These are phyloP conservation scores for Oreochromis mossambicus DNA, from an alignment of 2,797 vertebrate genomes.

Conservation along the genomic window DNA sequence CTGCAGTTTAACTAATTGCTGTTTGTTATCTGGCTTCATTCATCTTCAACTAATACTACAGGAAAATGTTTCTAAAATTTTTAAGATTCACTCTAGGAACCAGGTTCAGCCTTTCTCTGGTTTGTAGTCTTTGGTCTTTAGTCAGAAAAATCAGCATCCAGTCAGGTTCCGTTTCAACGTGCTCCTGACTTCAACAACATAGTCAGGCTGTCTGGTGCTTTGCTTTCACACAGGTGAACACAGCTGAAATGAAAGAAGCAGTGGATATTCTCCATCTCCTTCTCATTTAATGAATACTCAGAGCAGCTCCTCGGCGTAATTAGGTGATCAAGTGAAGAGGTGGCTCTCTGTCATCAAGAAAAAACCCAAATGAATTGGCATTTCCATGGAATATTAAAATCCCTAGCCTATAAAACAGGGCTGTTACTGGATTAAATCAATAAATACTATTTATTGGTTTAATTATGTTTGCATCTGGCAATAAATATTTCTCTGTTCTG, in stretches of 20 bases:
- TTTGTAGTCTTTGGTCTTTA: neutral
- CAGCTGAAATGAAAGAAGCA: neutral
- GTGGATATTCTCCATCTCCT: neutral
- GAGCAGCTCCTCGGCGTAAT: neutral
- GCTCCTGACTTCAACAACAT: neutral
- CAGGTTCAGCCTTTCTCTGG: neutral
- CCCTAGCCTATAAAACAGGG: neutral
- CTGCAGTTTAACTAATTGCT: neutral
- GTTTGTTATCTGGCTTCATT: neutral
- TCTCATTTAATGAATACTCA: neutral
- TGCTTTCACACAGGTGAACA: neutral
- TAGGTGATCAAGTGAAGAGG: neutral
- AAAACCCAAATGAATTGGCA: neutral
- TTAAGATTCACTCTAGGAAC: neutral
- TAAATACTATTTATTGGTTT: neutral
- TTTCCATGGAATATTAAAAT: neutral
- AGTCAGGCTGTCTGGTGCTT: neutral
- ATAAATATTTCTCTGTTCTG: neutral
- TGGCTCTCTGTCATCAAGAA: neutral
- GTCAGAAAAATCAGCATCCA: neutral
- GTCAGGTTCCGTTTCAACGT: neutral
- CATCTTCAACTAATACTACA: neutral
- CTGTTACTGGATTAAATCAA: rapidly evolving
- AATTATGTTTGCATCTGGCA: neutral
- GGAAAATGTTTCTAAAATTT: neutral